Base-by-base conservation (phyloP, 2,113 vertebrate species). In the Tetrao urogallus region DNA sequence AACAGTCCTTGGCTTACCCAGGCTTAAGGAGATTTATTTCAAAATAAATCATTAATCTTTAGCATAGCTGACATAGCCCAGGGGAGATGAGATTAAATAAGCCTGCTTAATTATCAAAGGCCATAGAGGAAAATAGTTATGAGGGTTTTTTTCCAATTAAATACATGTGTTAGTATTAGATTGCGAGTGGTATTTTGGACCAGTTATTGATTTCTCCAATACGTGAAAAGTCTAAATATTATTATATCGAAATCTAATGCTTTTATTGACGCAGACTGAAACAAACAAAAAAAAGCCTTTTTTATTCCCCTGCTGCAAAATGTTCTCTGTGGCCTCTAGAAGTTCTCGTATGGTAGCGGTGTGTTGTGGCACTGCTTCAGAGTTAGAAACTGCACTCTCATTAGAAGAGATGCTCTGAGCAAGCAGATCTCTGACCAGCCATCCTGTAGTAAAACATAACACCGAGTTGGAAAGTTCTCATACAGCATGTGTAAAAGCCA, bases 71-170 rank as follows among this genome's bases (percentile, higher is more conserved):
- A 80, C 84, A 81, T 90, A 94, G 92, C 93, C 57, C 28, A 32
- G 56, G 80, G 90, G 91, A 83, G 74, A 96, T 95, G 52, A 97
- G 91, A 95, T 95, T 72, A 96, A 97, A 96, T 95, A 93, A 94
- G 71, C 72, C 96, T 94, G 84, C 86, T 92, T 97, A 97, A 97
- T 96, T 97, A 95, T 76, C 81, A 85, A 86, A 93, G 94, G 96
- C 96, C 94, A 91, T 91, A 89, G 97, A 97, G 88, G 66, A 95
- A 97, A 97, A 96, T 88, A 95, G 82, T 96, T 97, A 81, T 86
- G 87, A 95, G 75, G 15, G 11, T 0, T 2, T 65, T 58, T 94
- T 91, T 93, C 96, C 77, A 96, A 97, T 97, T 95, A 97, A 97
- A 96, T 97, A 92, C 95, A 95, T 78, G 90, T 92, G 95, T 81